Base-by-base conservation (phyloP, 2,797 vertebrate genomes). In the Chelon auratus region DNA sequence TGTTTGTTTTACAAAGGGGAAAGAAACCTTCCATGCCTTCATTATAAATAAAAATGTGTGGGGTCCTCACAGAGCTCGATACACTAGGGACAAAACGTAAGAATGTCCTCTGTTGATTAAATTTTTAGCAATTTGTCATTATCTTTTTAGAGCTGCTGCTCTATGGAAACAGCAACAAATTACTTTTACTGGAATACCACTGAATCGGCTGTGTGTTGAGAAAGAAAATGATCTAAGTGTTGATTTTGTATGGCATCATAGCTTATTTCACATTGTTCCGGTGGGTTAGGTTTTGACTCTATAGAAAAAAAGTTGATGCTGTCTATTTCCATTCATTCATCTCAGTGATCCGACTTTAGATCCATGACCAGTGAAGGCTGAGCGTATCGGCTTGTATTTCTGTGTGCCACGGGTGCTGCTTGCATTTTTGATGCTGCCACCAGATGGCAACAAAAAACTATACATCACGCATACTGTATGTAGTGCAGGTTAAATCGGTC, bases 361-460 rank as follows among this genome's bases (percentile, higher is more conserved):
- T 15, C 22, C 15, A 43, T 43, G 14, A 43, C 3, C 15, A 15
- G 42, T 43, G 15, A 43, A 15, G 7, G 5, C 30, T 8, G 30
- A 33, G 30, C 3, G 30, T 33, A 33, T 33, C 7, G 30, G 30
- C 30, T 7, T 8, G 30, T 1, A 0, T 33, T 33, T 33, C 30
- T 7, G 30, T 33, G 30, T 8, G 30, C 30, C 30, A 22, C 18
- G 14, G 50, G 24, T 26, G 24, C 1, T 26, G 2, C 24, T 26
- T 53, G 58, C 1, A 17, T 17, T 59, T 42, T 43, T 60, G 1
- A 36, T 0, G 42, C 5, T 3, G 11, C 72, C 75, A 76, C 64
- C 56, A 1, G 66, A 61, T 71, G 81, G 63, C 50, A 68, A 57
- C 3, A 66, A 43, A 68, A 39, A 40, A 22, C 50, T 2, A 37